phyloP scores from a whole-genome alignment of 2,888 invertebrate species.

The Parnassius orleans region DNA sequence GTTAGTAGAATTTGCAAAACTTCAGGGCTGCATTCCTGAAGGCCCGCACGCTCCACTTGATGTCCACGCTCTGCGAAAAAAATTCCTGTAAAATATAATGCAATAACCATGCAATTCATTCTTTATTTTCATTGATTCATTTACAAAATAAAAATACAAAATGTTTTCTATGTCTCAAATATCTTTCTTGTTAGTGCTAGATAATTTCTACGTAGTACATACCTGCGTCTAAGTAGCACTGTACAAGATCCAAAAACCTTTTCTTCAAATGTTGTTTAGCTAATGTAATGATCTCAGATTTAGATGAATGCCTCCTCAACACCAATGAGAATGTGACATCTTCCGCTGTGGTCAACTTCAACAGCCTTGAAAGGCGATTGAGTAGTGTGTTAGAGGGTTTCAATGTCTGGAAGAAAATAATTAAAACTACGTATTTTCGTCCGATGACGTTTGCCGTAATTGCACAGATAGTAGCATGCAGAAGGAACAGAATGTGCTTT shows the following conservation, averaged over 20 bases:
- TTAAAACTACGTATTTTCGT: slow-evolving; percentile 28
- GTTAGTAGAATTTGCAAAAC: slow-evolving; percentile 91
- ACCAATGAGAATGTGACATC: slow-evolving; percentile 95
- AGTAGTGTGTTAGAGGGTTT: slow-evolving; percentile 90
- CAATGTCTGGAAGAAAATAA: slow-evolving; percentile 82
- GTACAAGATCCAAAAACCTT: slow-evolving; percentile 91
- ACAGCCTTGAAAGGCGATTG: slow-evolving; percentile 90
- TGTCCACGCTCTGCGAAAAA: slow-evolving; percentile 80
- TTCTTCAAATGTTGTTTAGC: slow-evolving; percentile 90
- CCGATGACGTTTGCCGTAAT: slow-evolving; percentile 29
- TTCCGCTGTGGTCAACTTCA: slow-evolving; percentile 92
- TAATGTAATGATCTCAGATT: slow-evolving; percentile 86
- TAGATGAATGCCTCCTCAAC: slow-evolving; percentile 88
- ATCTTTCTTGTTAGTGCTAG: neutral
- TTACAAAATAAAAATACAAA: neutral
- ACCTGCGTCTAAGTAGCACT: slow-evolving; percentile 93
- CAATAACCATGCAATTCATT: neutral
- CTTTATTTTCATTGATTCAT: too few species aligned
- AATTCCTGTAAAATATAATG: neutral
- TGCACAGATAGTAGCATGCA: slow-evolving; percentile 28
- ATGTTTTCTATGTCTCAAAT: neutral
- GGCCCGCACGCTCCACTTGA: slow-evolving; percentile 88
- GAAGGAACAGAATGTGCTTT: slow-evolving; percentile 11
- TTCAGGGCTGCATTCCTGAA: slow-evolving; percentile 95
- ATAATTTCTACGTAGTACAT: slow-evolving; percentile 33